Evolutionary conservation across 2,888 invertebrate species (phyloP).

Genomic region (Himalopsyche japonica): DNA sequence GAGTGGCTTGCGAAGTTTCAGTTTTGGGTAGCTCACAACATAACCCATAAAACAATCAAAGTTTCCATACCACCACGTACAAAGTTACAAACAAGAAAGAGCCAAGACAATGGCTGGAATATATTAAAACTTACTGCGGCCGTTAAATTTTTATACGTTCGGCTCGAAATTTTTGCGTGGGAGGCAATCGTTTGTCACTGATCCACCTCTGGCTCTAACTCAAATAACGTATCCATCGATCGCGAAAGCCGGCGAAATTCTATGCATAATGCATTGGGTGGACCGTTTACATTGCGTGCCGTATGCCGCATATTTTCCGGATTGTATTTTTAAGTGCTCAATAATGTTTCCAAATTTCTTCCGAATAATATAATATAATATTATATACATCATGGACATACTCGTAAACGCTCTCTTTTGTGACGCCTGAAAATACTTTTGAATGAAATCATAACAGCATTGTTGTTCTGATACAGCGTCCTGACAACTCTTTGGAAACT

Average conservation of each 20-base stretch:
- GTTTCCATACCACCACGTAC: too few relatives aligned
- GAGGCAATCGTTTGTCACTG: background rate
- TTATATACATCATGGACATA: background rate
- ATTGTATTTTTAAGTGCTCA: background rate
- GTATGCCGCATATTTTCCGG: background rate
- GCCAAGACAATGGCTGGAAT: too few relatives aligned
- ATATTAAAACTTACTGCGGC: too few relatives aligned
- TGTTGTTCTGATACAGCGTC: too few relatives aligned
- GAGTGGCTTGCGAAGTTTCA: too few relatives aligned
- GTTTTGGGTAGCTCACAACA: too few relatives aligned
- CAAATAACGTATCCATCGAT: background rate
- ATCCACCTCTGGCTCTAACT: background rate
- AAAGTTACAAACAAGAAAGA: too few relatives aligned
- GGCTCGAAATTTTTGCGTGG: too few relatives aligned
- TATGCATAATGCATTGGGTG: background rate
- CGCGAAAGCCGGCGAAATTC: background rate
- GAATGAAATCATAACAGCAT: background rate
- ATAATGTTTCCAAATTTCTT: background rate
- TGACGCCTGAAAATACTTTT: background rate
- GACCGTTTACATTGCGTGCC: background rate
- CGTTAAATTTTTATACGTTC: too few relatives aligned
- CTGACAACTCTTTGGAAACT: too few relatives aligned
- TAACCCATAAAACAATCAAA: too few relatives aligned
- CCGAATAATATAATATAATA: background rate
- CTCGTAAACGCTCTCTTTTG: background rate